Conservation (phyloP, 2,797 vertebrate species). For the Lacerta agilis region DNA sequence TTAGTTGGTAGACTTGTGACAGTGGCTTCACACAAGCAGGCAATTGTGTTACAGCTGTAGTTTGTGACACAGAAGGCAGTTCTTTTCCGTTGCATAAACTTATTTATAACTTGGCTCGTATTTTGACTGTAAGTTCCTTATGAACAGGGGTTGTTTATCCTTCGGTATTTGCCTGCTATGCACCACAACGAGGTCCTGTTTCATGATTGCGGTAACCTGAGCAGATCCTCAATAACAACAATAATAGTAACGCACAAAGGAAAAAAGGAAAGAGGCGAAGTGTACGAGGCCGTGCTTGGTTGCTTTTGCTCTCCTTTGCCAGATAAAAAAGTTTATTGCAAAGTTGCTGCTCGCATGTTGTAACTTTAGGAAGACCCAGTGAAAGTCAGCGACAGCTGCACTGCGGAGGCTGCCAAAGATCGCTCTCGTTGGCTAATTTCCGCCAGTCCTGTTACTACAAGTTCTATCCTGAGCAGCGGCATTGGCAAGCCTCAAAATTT, state of each 20-base stretch:
- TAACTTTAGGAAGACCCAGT: slow-evolving; percentile 33
- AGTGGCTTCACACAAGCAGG: not conserved
- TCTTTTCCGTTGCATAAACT: slow-evolving; percentile 17
- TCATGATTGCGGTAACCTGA: not conserved
- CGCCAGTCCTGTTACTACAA: slow-evolving; percentile 44
- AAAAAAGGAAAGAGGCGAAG: not conserved
- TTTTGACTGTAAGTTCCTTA: not conserved
- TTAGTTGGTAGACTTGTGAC: not conserved
- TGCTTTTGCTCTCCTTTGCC: slow-evolving; percentile 21
- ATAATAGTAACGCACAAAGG: not conserved
- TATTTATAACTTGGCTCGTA: slow-evolving; percentile 13
- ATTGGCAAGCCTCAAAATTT: slow-evolving; percentile 28
- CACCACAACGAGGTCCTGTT: not conserved
- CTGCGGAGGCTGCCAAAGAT: slow-evolving; percentile 43
- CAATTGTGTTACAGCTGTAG: slow-evolving; percentile 4
- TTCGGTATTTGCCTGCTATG: not conserved
- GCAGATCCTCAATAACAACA: not conserved
- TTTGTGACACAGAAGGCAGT: slow-evolving; percentile 14
- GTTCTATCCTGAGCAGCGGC: slow-evolving; percentile 12
- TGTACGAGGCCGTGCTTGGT: not conserved
- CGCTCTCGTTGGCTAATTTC: slow-evolving; percentile 47
- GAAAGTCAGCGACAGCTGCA: slow-evolving; percentile 44
- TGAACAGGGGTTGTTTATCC: not conserved
- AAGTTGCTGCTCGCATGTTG: slow-evolving; percentile 29
- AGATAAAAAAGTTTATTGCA: slow-evolving; percentile 31